These are phyloP conservation scores for Dascillus cervinus DNA, from an alignment of 2,888 invertebrate species.

Conservation along the genomic window DNA sequence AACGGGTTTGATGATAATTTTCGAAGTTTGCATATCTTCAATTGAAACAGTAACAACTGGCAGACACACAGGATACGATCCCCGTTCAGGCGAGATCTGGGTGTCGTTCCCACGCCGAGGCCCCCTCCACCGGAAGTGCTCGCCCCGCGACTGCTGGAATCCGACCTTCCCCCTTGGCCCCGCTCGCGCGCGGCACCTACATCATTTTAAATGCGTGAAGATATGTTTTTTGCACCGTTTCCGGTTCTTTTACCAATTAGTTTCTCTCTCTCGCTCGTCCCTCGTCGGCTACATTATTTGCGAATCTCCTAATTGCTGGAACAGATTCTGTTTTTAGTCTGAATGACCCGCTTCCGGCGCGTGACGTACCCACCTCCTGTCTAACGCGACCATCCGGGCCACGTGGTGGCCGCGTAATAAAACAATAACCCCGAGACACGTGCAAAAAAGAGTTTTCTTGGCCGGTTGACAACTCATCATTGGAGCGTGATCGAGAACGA, in stretches of 20 bases:
- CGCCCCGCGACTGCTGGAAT: conserved; percentile 31
- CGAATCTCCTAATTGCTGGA: no score
- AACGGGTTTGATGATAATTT: no score
- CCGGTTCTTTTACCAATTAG: conserved; percentile 36
- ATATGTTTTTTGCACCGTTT: conserved; percentile 32
- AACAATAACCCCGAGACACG: no score
- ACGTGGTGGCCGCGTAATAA: no score
- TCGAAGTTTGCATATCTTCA: no score
- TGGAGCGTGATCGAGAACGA: conserved; percentile 19
- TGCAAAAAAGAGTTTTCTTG: conserved; percentile 18
- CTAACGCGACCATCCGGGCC: no score
- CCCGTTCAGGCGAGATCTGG: conserved; percentile 13
- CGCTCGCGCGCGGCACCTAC: conserved; percentile 10
- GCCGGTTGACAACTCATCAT: conserved; percentile 20
- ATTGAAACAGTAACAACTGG: no score
- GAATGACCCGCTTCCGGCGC: no score
- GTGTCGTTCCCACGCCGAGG: conserved; percentile 31
- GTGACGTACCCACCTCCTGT: no score
- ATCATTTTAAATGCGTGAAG: conserved; percentile 28
- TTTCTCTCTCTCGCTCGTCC: conserved; percentile 29
- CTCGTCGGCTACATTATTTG: no score
- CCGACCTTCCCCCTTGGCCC: conserved; percentile 22
- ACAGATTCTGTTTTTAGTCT: no score
- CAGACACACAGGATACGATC: conserved; percentile 13
- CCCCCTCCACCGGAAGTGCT: conserved; percentile 36